These are phyloP conservation scores for Malurus melanocephalus DNA, from an alignment of 2,113 vertebrate species.

Conservation along the genomic window DNA sequence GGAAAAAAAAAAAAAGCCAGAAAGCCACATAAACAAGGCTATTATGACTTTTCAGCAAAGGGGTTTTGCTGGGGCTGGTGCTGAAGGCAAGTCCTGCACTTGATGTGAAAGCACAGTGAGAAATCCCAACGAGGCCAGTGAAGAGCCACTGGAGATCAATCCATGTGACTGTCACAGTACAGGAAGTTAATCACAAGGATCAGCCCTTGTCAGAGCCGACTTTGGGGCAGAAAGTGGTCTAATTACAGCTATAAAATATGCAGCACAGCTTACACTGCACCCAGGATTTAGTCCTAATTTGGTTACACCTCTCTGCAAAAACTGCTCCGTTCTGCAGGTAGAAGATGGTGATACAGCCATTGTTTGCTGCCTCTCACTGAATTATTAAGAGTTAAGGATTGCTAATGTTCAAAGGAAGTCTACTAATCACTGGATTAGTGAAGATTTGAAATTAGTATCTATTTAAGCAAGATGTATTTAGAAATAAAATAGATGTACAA, in stretches of 20 bases:
- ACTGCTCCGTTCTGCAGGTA: background rate
- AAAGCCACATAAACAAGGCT: background rate
- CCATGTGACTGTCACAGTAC: background rate
- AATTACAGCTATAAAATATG: background rate
- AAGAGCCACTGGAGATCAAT: background rate
- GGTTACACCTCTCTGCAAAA: background rate
- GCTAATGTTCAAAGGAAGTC: background rate
- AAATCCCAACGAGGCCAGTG: background rate
- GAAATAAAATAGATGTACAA: background rate
- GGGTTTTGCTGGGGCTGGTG: background rate
- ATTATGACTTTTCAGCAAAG: background rate
- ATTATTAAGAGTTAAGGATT: background rate
- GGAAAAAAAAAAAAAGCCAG: background rate
- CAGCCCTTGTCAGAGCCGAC: background rate
- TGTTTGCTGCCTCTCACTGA: background rate
- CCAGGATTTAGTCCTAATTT: background rate
- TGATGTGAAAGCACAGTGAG: rapidly evolving
- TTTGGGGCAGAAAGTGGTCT: background rate
- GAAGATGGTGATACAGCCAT: background rate
- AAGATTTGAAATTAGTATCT: background rate
- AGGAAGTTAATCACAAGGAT: background rate
- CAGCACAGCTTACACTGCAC: background rate
- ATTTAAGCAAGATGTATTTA: background rate
- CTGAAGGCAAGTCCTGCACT: rapidly evolving
- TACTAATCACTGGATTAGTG: background rate